Evolutionary conservation across 2,888 invertebrate genomes (phyloP), one percentile per base, ranked within the genome.

Genomic region (Agrochola macilenta): DNA sequence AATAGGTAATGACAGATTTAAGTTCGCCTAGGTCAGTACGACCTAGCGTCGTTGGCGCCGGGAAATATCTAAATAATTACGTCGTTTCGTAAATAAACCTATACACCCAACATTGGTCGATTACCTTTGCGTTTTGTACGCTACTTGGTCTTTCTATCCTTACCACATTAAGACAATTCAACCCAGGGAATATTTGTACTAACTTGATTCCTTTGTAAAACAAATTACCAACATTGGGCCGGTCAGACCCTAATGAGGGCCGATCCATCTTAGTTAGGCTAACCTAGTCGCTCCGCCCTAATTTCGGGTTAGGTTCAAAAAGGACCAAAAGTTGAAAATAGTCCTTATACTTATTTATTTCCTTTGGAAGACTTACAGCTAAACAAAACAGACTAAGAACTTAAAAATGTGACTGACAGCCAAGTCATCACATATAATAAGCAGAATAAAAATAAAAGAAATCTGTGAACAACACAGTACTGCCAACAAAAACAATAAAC

Each of bases 261-360:
- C n/a, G 54, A 43, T 52, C 46, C 20, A n/a, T 79, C 35, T 81
- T 54, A n/a, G 35, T 81, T 54, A 74, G 60, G 54, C 14, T 39
- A 30, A n/a, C n/a, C n/a, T 30, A n/a, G 14, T 20, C 30, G 20
- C n/a, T 49, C 54, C 30, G 30, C 60, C 46, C 23, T 74, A 14
- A 35, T 61, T 57, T 57, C 1, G 9, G 43, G 17, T 23, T 4
- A 8, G 11, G 5, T 35, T 5, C n/a, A 26, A 11, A 7, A 65
- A 54, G 23, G 26, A 46, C 35, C 26, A 23, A 30, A 39, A 26
- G n/a, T 43, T 35, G 26, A 23, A 23, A 64, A 61, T 12, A 0
- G 58, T 8, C 17, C 46, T 17, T 61, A 30, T 30, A 30, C 2
- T 30, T 30, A 30, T 30, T 30, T 30, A 30, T 30, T 30, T 30